Evolutionary conservation across 1,140 invertebrate species (phyloP).

Genomic region (Whitmania pigra): DNA sequence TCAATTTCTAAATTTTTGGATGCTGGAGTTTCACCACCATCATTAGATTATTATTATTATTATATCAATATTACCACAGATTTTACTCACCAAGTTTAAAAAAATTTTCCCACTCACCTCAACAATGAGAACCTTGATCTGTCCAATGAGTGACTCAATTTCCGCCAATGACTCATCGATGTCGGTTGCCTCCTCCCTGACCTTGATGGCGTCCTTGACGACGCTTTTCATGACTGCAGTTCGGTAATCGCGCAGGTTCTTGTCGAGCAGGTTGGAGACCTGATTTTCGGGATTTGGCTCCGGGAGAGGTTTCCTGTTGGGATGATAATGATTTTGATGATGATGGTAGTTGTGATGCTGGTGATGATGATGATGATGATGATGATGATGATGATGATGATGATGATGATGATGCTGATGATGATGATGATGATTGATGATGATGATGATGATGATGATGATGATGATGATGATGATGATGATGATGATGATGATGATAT

Average conservation of each 20-base stretch:
- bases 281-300: conserved; percentile 35
- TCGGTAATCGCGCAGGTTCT: conserved; percentile 33
- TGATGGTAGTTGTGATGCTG: too few species aligned
- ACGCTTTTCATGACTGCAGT: conserved; percentile 35
- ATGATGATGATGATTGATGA: not conserved
- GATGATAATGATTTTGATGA: not conserved
- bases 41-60: too few species aligned
- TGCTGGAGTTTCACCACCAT: too few species aligned
- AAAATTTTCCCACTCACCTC: conserved; percentile 37
- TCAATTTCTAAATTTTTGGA: too few species aligned
- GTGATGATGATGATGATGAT: conserved; percentile 1
- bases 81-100: too few species aligned
- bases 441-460: conserved; percentile 1
- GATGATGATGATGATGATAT: too few species aligned
- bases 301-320: conserved; percentile 36
- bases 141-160: conserved; percentile 29
- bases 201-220: conserved; percentile 30
- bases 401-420: not conserved
- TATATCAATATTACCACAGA: too few species aligned
- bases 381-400: not conserved
- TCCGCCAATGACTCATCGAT: conserved; percentile 37
- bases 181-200: conserved; percentile 38
- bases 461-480: not conserved
- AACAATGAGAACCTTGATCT: conserved; percentile 35
- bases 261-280: conserved; percentile 42